Evolutionary conservation across 2,888 invertebrate species (phyloP).

Genomic region (Eupithecia dodoneata): DNA sequence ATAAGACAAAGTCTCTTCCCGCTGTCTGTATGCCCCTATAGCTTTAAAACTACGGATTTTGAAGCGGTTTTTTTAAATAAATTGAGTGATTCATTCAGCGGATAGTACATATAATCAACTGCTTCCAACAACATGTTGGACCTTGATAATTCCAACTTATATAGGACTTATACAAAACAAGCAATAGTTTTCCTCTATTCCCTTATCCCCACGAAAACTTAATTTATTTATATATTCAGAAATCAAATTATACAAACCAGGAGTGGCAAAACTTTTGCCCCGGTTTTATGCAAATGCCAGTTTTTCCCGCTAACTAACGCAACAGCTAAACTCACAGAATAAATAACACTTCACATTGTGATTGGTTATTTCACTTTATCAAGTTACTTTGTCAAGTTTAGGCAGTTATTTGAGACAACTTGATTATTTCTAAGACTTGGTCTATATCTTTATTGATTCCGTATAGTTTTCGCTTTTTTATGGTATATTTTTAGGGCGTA

Average conservation of each 20-base stretch:
- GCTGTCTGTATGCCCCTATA: too few species aligned
- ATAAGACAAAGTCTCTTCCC: too few species aligned
- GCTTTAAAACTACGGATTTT: too few species aligned
- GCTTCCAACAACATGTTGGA: background rate
- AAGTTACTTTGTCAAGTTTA: too few species aligned
- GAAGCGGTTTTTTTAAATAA: too few species aligned
- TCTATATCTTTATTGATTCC: too few species aligned
- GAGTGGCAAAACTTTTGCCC: slow-evolving; percentile 33
- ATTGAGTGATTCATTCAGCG: too few species aligned
- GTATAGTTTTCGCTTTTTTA: too few species aligned
- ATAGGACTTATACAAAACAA: background rate
- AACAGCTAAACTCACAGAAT: slow-evolving; percentile 30
- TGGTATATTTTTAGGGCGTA: too few species aligned
- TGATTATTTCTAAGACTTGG: too few species aligned
- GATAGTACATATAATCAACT: too few species aligned
- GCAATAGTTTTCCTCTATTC: slow-evolving; percentile 1
- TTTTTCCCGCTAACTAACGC: slow-evolving; percentile 36
- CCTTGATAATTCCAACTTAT: background rate
- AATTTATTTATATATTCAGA: slow-evolving; percentile 20
- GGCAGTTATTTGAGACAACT: too few species aligned
- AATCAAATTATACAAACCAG: slow-evolving; percentile 27
- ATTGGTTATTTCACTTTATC: slow-evolving; percentile 12
- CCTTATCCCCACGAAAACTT: slow-evolving; percentile 7
- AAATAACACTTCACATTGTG: slow-evolving; percentile 19
- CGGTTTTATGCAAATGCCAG: slow-evolving; percentile 33